Evolutionary conservation across 2,888 invertebrate species (phyloP).

Genomic region (Pocota personata): DNA sequence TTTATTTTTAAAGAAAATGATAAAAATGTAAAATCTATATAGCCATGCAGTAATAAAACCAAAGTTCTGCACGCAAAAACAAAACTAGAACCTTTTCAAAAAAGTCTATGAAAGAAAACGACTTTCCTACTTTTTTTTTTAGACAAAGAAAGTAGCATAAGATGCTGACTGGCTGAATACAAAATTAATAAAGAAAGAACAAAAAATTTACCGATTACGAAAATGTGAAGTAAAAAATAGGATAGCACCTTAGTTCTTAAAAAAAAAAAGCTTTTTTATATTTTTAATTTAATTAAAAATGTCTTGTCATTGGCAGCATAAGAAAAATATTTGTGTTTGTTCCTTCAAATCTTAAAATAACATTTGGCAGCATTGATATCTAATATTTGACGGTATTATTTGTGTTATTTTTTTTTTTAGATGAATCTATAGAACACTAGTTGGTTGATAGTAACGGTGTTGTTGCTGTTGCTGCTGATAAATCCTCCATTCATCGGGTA

Average conservation of each 20-base stretch:
- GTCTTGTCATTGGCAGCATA: conserved; percentile 32
- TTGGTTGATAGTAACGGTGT: conserved; percentile 82
- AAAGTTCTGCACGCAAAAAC: not conserved
- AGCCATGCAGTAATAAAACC: not conserved
- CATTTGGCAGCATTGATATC: conserved; percentile 63
- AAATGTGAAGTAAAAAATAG: conserved; percentile 56
- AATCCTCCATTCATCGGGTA: conserved; percentile 83
- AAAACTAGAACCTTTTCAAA: not conserved
- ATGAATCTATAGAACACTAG: conserved; percentile 81
- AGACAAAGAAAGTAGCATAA: conserved; percentile 55
- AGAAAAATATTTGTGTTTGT: conserved; percentile 25
- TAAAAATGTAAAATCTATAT: not conserved
- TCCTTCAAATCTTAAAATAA: conserved; percentile 50
- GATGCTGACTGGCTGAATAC: conserved; percentile 75
- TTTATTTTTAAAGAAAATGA: not conserved
- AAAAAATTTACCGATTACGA: conserved; percentile 73
- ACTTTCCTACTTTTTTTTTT: conserved; percentile 18
- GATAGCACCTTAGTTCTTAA: conserved; percentile 60
- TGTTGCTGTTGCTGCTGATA: conserved; percentile 82
- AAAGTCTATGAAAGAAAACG: not conserved
- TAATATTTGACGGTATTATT: conserved; percentile 26
- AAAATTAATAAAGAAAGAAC: conserved; percentile 52
- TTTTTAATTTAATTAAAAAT: conserved; percentile 13
- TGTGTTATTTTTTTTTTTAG: not conserved
- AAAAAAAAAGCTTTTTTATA: conserved; percentile 3